Percentiles rank a stretch among this genome's conserved stretches.
phyloP scores from a whole-genome alignment of 2,888 invertebrate species.

The Hirtodrosophila histrioides region DNA sequence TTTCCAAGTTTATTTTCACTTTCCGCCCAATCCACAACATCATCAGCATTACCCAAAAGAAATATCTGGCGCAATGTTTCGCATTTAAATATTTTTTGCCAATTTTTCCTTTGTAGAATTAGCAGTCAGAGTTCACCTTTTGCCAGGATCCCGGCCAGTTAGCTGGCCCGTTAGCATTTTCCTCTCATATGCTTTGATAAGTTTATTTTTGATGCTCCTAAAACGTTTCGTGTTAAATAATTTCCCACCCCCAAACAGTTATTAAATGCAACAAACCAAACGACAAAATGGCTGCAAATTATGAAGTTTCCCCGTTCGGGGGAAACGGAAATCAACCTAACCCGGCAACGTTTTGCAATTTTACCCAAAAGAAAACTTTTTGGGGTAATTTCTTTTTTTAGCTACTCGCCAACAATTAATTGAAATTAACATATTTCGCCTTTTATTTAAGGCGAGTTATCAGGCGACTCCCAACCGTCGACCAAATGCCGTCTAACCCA shows the following conservation, averaged over 20 bases:
- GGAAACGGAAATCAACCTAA: background rate
- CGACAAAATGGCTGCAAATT: constrained; percentile 75
- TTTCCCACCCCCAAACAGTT: constrained; percentile 57
- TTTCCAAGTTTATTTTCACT: constrained; percentile 31
- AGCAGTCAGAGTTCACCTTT: constrained; percentile 16
- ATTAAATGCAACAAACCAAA: constrained; percentile 64
- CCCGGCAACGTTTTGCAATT: constrained; percentile 6
- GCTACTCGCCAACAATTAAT: constrained; percentile 66
- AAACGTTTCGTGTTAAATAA: constrained; percentile 67
- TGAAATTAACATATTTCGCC: constrained; percentile 77
- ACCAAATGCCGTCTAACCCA: constrained; percentile 8
- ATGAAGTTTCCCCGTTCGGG: constrained; percentile 29
- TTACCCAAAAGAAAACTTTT: constrained; percentile 21
- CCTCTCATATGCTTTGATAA: constrained; percentile 10
- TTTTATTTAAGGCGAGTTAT: constrained; percentile 69
- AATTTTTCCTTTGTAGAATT: constrained; percentile 41
- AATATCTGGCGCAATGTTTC: constrained; percentile 40
- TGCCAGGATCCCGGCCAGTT: too few relatives aligned
- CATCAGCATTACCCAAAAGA: constrained; percentile 16
- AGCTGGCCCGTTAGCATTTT: background rate
- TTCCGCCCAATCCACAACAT: background rate
- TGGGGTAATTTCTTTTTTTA: constrained; percentile 37
- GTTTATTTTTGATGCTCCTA: constrained; percentile 21
- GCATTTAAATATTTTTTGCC: constrained; percentile 62
- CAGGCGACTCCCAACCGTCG: constrained; percentile 19